Base-by-base conservation (phyloP, 2,797 vertebrate genomes). In the Sardinella longiceps region DNA sequence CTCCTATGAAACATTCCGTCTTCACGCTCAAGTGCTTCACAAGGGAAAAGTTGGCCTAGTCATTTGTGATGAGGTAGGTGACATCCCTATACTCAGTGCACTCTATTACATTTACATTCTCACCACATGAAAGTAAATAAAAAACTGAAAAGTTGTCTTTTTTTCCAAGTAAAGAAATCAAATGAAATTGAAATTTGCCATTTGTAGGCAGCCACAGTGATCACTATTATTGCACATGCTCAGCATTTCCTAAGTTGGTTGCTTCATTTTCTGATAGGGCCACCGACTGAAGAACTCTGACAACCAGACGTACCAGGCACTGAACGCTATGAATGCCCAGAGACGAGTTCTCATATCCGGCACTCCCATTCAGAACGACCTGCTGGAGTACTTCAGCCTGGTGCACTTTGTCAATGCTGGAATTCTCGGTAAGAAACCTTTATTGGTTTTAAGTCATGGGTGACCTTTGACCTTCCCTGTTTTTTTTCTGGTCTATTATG, bases 331-430 rank as follows among this genome's bases (percentile, higher is more conserved):
- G 92, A 96, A 96, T 10, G 96, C 97, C 7, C 94, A 96, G 85
- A 96, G 97, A 1, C 95, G 98, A 82, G 97, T 99, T 84, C 95
- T 99, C 48, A 99, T 99, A 90, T 99, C 98, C 0, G 98, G 98
- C 80, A 99, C 98, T 0, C 98, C 98, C 39, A 99, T 99, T 90
- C 98, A 99, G 94, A 99, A 99, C 0, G 98, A 99, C 92, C 94
- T 99, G 84, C 96, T 99, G 56, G 98, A 99, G 87, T 99, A 99
- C 90, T 99, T 99, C 94, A 99, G 98, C 89, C 91, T 99, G 91
- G 98, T 99, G 83, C 98, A 99, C 90, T 99, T 99, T 1, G 98
- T 99, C 83, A 99, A 98, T 82, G 93, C 97, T 0, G 98, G 98
- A 23, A 99, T 99, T 87, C 94, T 99, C 0, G 98, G 98, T 99